Conservation (phyloP, 2,113 vertebrate genomes). For the Lagenorhynchus albirostris region DNA sequence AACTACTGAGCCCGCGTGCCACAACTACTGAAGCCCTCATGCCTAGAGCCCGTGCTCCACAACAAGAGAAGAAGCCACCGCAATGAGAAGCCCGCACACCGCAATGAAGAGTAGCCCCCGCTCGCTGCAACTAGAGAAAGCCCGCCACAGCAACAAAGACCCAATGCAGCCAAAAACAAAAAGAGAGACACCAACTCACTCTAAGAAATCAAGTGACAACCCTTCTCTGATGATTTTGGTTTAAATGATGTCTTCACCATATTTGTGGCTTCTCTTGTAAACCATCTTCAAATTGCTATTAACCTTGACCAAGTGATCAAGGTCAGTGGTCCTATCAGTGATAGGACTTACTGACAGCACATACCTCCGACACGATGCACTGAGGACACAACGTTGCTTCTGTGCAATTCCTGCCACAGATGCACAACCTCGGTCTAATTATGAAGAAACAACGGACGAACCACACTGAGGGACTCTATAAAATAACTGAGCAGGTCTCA, state of each 20-base stretch:
- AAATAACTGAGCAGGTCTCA: not conserved
- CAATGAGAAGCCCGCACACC: too few relatives aligned
- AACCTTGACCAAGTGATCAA: not conserved
- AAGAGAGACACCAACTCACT: not conserved
- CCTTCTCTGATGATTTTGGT: not conserved
- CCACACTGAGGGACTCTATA: not conserved
- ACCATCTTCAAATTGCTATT: not conserved
- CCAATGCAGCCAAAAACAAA: too few relatives aligned
- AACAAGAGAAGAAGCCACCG: too few relatives aligned
- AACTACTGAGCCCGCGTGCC: too few relatives aligned
- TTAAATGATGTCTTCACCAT: not conserved
- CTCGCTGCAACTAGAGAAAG: too few relatives aligned
- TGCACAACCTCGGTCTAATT: not conserved
- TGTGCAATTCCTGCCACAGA: not conserved
- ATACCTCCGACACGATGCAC: not conserved
- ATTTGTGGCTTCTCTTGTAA: not conserved
- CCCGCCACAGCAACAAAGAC: too few relatives aligned
- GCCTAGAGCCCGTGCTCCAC: too few relatives aligned
- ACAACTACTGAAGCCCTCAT: too few relatives aligned
- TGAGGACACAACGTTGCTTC: not conserved
- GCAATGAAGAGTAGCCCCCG: too few relatives aligned
- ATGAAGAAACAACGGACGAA: rapidly evolving
- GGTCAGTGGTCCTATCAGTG: not conserved
- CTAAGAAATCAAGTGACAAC: not conserved
- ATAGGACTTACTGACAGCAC: not conserved